Base-by-base conservation (phyloP, 2,113 vertebrate species). In the Chascanopsetta lugubris region DNA sequence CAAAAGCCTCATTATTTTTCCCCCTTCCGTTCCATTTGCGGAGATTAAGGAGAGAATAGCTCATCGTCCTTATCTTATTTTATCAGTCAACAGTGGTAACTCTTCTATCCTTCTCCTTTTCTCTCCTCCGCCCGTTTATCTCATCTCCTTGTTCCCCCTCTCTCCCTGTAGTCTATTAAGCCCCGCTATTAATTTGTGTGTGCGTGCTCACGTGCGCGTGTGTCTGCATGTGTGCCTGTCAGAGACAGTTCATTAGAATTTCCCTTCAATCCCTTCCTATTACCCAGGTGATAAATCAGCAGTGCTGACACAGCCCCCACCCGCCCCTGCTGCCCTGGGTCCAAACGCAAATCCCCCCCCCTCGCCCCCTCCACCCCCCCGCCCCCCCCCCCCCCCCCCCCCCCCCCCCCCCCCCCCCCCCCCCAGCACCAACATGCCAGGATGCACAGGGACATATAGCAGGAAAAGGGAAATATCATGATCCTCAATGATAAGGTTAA, bases 211-310 rank as follows among this genome's bases (percentile, higher is more conserved):
- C 13, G 13, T 58, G 45, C 72, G 79, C 72, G 79, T 82, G 80
- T 66, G 84, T 79, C 64, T 81, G 87, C 77, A 75, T 71, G 85
- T 87, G 93, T 90, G 94, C 93, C 94, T 96, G 95, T 96, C 95
- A 94, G 94, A 93, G 93, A 92, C 93, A 94, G 95, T 98, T 97
- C 95, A 95, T 98, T 96, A 96, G 94, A 98, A 98, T 97, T 97
- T 95, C 94, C 88, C 88, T 94, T 98, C 95, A 96, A 97, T 96
- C 95, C 95, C 94, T 94, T 95, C 94, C 94, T 94, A 96, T 97
- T 98, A 97, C 94, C 93, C 94, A 94, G 92, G 94, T 94, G 94
- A 97, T 98, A 96, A 96, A 97, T 99, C 95, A 97, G 94, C 90
- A 60, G n/a, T 20, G 68, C 45, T 82, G 63, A 80, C 6, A 27